A percentile compares a stretch with the other conserved stretches of the same genome.
phyloP scores from a whole-genome alignment of 1,140 invertebrate species.

The Heliconius nattereri region DNA sequence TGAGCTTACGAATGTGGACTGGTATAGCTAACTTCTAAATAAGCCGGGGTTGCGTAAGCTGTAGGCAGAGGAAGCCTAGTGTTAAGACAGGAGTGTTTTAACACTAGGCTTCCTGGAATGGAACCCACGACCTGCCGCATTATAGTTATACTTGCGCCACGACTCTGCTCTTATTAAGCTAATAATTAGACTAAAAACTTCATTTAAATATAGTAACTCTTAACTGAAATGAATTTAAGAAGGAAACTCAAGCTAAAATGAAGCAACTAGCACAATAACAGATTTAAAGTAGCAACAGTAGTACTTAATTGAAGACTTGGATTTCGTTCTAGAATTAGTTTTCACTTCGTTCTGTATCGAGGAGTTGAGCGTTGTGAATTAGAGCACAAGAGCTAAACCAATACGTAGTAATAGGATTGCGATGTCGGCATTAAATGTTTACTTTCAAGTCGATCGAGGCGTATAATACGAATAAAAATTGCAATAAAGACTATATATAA shows the following conservation, averaged over 20 bases:
- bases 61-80: too few species aligned
- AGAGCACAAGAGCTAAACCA: conserved; percentile 36
- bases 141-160: too few species aligned
- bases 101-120: too few species aligned
- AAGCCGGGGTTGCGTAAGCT: conserved; percentile 17
- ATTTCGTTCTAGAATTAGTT: conserved; percentile 50
- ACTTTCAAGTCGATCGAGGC: background rate
- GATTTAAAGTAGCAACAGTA: conserved; percentile 40
- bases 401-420: conserved; percentile 33
- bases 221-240: background rate
- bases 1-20: conserved; percentile 46
- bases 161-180: background rate
- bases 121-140: too few species aligned
- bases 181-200: conserved; percentile 13
- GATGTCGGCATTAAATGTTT: conserved; percentile 4
- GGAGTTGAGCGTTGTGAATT: conserved; percentile 31
- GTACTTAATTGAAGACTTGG: conserved; percentile 40
- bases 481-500: background rate
- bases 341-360: conserved; percentile 39
- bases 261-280: conserved; percentile 33
- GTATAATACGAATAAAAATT: background rate
- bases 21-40: conserved; percentile 22
- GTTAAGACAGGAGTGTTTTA: too few species aligned
- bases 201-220: background rate
- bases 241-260: background rate